These are phyloP conservation scores for Trachelus tabidus DNA, from an alignment of 2,888 invertebrate genomes.

Conservation along the genomic window DNA sequence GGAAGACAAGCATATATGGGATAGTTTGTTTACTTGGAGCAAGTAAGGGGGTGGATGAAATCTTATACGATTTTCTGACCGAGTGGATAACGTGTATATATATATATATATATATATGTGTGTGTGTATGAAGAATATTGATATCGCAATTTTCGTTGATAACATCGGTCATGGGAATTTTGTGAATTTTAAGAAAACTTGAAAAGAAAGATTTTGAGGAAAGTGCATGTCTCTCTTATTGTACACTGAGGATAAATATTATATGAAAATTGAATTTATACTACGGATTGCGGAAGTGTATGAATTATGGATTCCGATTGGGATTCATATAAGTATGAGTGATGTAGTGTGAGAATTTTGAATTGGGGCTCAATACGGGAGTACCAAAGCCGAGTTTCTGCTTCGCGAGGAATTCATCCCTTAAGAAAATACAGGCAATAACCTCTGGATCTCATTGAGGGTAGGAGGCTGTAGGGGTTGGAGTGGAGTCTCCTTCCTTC, in stretches of 20 bases:
- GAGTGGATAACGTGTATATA: background rate
- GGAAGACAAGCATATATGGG: background rate
- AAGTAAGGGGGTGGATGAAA: background rate
- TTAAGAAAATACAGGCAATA: slow-evolving; percentile 64
- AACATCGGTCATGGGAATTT: background rate
- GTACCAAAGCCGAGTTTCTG: background rate
- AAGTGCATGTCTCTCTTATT: background rate
- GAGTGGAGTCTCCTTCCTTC: slow-evolving; percentile 5
- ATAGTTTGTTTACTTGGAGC: background rate
- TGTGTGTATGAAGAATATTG: background rate
- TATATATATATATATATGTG: too few species aligned
- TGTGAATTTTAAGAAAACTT: background rate
- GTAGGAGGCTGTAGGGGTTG: slow-evolving; percentile 26
- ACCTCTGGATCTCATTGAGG: slow-evolving; percentile 53
- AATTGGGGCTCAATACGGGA: background rate
- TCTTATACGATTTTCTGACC: background rate
- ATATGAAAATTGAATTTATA: background rate
- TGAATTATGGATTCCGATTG: background rate
- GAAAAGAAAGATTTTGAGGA: background rate
- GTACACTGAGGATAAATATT: background rate
- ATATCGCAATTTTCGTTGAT: background rate
- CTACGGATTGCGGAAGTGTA: background rate
- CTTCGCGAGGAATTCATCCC: slow-evolving; percentile 17
- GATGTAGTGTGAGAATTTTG: background rate
- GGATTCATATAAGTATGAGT: background rate